Base-by-base conservation (phyloP, 2,888 invertebrate species). In the Ephialtes manifestator region DNA sequence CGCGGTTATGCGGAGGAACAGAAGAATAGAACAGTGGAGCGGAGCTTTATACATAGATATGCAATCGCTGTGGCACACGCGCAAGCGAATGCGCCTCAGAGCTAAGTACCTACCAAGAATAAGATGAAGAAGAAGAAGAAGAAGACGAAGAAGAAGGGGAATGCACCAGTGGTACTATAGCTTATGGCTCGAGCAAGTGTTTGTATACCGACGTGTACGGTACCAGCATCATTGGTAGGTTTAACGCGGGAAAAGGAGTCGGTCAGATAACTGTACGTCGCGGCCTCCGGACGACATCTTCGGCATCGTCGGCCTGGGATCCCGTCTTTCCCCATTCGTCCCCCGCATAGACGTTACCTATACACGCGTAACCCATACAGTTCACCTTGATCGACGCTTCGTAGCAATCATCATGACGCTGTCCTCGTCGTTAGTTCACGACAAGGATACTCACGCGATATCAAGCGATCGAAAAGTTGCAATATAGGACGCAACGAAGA, bases 251-350 rank as follows among this genome's bases (percentile, higher is more conserved):
- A 88, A 90, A 90, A 91, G 90, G 92, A 94, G 93, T 93, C 93
- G 94, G 94, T 94, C 94, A 93, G 89, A 91, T 94, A 94, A 94
- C 94, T 93, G 94, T 93, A 93, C 90, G 92, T 92, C 93, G 90
- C 91, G 93, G 92, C 91, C 91, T 88, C 90, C 88, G 91, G 89
- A 92, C 92, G 93, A 93, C 92, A 92, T 93, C 92, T 93, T 93
- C 90, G 89, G 86, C 87, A 83, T 75, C 79, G 78, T 88, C 88
- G 76, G 88, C 88, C 87, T 88, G 89, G 87, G 84, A 85, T 85
- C 77, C 81, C 88, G 85, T 83, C 80, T 83, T 70, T 55, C 67
- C 84, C 71, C 83, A 81, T 82, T 84, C 74, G 71, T 55, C 71
- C 63, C 81, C 81, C 39, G 77, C 75, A 77, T 79, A 83, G 81